Evolutionary conservation across 1,140 invertebrate species (phyloP).

Genomic region (Heliconius eleuchia): DNA sequence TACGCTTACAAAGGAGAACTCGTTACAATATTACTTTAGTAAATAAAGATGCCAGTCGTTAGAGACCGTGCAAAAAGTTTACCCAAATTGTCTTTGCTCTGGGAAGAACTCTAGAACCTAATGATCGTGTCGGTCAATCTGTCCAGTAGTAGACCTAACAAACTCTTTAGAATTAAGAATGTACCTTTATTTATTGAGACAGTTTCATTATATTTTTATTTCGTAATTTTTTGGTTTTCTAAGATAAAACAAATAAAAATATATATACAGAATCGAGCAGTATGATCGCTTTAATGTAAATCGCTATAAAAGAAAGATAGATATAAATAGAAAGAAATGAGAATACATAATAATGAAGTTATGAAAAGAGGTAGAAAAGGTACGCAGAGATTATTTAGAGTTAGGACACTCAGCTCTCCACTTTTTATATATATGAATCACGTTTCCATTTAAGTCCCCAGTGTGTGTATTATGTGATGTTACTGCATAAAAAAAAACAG

Average conservation of each 20-base stretch:
- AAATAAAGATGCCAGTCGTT: constrained; percentile 28
- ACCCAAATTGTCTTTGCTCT: constrained; percentile 28
- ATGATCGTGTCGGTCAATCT: constrained; percentile 27
- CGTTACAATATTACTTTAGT: not conserved
- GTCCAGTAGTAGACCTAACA: constrained; percentile 14
- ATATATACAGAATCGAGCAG: too few species aligned
- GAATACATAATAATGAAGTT: too few species aligned
- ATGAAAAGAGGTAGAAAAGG: too few species aligned
- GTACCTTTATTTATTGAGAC: not conserved
- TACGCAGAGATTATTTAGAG: too few species aligned
- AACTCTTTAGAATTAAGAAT: not conserved
- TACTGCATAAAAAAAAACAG: too few species aligned
- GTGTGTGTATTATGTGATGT: too few species aligned
- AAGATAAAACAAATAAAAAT: not conserved
- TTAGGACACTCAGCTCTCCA: too few species aligned
- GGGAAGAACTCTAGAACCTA: constrained; percentile 23
- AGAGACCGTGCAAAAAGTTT: constrained; percentile 17
- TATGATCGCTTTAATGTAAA: too few species aligned
- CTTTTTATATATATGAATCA: too few species aligned
- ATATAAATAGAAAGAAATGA: too few species aligned
- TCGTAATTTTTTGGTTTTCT: not conserved
- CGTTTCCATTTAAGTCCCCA: too few species aligned
- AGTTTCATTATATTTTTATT: not conserved
- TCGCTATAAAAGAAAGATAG: too few species aligned
- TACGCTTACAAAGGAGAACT: not conserved